Percentiles rank a stretch among this genome's conserved stretches.
These are phyloP conservation scores for Cotesia congregata DNA, from an alignment of 2,888 invertebrate genomes.

Conservation along the genomic window DNA sequence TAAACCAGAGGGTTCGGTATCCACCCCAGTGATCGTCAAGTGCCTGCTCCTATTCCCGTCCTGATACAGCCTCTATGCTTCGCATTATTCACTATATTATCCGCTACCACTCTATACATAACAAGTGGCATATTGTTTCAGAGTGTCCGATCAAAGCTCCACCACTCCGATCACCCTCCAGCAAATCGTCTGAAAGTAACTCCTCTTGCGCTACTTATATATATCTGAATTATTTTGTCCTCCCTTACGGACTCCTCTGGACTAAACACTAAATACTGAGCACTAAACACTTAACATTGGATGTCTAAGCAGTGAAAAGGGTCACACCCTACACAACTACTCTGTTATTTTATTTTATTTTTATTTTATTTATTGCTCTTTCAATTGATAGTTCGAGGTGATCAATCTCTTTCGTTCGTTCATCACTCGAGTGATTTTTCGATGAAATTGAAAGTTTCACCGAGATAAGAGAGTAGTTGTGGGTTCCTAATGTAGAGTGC, in stretches of 20 bases:
- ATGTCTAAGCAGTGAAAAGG: conserved; percentile 34
- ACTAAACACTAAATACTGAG: conserved; percentile 31
- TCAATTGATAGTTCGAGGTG: no score
- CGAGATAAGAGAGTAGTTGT: no score
- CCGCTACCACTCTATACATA: not conserved
- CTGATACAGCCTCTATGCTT: not conserved
- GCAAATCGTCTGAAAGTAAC: conserved; percentile 66
- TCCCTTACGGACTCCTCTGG: conserved; percentile 39
- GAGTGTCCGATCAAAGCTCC: conserved; percentile 34
- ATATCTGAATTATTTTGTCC: conserved; percentile 25
- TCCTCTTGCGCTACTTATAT: conserved; percentile 41
- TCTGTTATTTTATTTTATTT: not conserved
- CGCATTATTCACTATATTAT: not conserved
- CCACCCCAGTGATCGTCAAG: not conserved
- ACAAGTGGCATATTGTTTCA: conserved; percentile 60
- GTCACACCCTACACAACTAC: conserved; percentile 34
- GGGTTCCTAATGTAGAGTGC: no score
- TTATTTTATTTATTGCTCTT: not conserved
- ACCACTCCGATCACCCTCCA: conserved; percentile 30
- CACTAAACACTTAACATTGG: no score
- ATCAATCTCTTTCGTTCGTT: no score
- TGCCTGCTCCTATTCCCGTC: not conserved
- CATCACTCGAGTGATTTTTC: no score
- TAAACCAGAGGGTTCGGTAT: not conserved
- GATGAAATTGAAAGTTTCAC: no score